These are phyloP conservation scores for Alectoris magna DNA, from an alignment of 2,797 vertebrate genomes.

Conservation along the genomic window DNA sequence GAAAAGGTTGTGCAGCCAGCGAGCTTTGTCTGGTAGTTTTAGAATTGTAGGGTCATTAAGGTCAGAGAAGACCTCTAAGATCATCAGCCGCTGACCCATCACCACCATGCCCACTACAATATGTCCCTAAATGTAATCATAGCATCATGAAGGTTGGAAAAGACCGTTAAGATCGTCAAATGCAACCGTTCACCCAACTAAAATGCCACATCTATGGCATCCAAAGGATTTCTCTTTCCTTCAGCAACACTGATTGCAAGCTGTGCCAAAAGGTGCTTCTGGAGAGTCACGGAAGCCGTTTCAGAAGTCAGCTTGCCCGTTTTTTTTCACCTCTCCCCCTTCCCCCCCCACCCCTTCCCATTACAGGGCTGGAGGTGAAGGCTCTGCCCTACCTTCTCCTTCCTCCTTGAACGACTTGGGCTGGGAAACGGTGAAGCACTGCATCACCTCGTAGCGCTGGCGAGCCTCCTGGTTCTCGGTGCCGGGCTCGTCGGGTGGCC, in stretches of 20 bases:
- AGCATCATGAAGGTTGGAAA: not conserved
- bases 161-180: not conserved
- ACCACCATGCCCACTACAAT: not conserved
- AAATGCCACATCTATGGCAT: not conserved
- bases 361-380: not conserved
- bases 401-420: constrained; percentile 90
- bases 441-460: constrained; percentile 96
- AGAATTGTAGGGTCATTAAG: not conserved
- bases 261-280: not conserved
- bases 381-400: constrained; percentile 84
- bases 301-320: not conserved
- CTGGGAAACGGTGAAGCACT: constrained; percentile 94
- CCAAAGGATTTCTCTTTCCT: not conserved
- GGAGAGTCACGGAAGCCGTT: not conserved
- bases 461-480: constrained; percentile 89
- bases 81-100: not conserved
- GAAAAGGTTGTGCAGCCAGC: not conserved
- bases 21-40: not conserved
- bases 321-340: not conserved
- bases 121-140: not conserved
- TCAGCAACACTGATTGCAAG: not conserved
- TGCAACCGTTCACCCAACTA: not conserved
- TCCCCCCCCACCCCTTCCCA: not conserved
- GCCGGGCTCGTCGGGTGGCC: constrained; percentile 89
- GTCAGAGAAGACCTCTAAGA: not conserved